Percentiles rank a stretch among this genome's conserved stretches.
Conservation (phyloP, 2,888 invertebrate genomes). For the Anoplius nigerrimus region DNA sequence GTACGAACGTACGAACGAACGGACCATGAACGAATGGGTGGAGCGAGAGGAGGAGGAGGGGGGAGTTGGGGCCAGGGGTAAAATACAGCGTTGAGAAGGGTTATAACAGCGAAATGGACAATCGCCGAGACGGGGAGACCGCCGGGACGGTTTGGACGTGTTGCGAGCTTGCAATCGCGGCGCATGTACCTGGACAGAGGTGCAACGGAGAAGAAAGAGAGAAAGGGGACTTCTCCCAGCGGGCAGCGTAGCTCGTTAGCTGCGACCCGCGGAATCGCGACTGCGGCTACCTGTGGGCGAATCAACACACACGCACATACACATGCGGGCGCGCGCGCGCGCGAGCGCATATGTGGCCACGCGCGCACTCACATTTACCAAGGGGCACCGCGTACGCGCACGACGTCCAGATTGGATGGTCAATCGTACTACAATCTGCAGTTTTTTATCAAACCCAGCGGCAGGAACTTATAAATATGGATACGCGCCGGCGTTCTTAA, state of each 20-base stretch:
- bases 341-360: too few species aligned
- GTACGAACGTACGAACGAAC: too few species aligned
- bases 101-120: slow-evolving; percentile 34
- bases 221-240: slow-evolving; percentile 41
- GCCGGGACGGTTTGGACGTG: slow-evolving; percentile 18
- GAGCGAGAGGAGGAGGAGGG: too few species aligned
- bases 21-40: too few species aligned
- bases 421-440: too few species aligned
- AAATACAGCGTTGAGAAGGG: slow-evolving; percentile 26
- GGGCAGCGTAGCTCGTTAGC: slow-evolving; percentile 56
- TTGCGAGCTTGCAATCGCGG: slow-evolving; percentile 16
- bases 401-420: too few species aligned
- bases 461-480: too few species aligned
- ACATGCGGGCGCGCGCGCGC: too few species aligned
- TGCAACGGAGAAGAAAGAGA: slow-evolving; percentile 25
- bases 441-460: too few species aligned
- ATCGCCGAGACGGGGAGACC: slow-evolving; percentile 30
- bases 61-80: slow-evolving; percentile 3
- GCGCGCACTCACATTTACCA: too few species aligned
- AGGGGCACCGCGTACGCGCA: too few species aligned
- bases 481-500: too few species aligned
- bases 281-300: slow-evolving; percentile 27
- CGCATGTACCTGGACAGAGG: not conserved
- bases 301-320: slow-evolving; percentile 6
- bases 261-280: slow-evolving; percentile 43